Evolutionary conservation across 2,113 vertebrate genomes (phyloP).

Genomic region (Otocyon megalotis): DNA sequence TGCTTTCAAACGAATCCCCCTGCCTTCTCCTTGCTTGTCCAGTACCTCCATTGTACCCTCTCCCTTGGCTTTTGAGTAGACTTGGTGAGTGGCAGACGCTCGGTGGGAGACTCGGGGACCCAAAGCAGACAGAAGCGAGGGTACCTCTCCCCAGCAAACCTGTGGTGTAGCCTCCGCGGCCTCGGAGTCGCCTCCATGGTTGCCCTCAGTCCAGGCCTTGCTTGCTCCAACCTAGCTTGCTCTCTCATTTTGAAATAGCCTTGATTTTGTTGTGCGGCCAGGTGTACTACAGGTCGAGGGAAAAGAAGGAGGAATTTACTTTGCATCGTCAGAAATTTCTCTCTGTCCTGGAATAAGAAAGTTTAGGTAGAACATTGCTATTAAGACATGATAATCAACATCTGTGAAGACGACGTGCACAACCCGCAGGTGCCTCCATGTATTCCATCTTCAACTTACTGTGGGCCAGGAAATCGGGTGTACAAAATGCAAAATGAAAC

Average conservation of each 20-base stretch:
- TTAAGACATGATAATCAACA: neutral
- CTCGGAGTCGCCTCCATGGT: neutral
- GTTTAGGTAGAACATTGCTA: neutral
- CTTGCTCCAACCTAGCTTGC: neutral
- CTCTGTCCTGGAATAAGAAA: neutral
- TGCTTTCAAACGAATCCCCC: neutral
- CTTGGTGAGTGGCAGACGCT: neutral
- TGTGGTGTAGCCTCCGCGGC: neutral
- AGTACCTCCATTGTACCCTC: neutral
- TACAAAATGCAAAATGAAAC: constrained; percentile 27
- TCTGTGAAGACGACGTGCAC: neutral
- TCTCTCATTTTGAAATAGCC: neutral
- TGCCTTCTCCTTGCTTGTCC: neutral
- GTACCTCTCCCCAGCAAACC: neutral
- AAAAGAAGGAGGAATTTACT: neutral
- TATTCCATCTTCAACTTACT: neutral
- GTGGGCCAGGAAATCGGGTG: neutral
- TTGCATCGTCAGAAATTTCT: neutral
- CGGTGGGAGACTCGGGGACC: neutral
- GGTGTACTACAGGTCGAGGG: neutral
- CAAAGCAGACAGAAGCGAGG: neutral
- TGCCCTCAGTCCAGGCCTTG: neutral
- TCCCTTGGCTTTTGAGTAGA: neutral
- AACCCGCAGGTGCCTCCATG: neutral
- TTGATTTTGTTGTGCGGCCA: neutral